These are phyloP conservation scores for Beris morrisii DNA, from an alignment of 2,888 invertebrate genomes.

Conservation along the genomic window DNA sequence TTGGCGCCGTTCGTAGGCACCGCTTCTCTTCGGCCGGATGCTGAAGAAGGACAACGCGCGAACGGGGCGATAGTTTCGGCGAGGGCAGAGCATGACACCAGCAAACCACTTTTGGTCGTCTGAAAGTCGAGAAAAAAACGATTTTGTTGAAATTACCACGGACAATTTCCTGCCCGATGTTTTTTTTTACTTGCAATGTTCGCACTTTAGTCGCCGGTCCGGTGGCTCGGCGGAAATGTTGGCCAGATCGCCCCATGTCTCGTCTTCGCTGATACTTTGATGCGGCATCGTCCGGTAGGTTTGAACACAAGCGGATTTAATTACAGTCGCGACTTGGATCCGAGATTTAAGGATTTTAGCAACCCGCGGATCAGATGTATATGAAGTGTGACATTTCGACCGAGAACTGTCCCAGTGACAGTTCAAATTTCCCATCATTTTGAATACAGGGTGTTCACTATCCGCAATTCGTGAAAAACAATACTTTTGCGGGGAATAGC, in stretches of 20 bases:
- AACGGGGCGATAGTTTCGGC: constrained; percentile 67
- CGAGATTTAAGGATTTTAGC: too few species aligned
- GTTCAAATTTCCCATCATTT: too few species aligned
- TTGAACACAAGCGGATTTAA: too few species aligned
- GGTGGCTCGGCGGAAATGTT: constrained; percentile 79
- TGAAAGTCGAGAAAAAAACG: constrained; percentile 52
- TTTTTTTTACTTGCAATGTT: constrained; percentile 69
- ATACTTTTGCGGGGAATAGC: too few species aligned
- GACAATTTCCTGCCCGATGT: neutral
- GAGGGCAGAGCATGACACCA: constrained; percentile 85
- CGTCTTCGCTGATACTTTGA: constrained; percentile 39
- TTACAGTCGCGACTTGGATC: too few species aligned
- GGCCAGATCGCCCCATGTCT: constrained; percentile 71
- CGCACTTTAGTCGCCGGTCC: constrained; percentile 67
- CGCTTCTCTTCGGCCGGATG: constrained; percentile 93
- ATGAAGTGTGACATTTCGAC: too few species aligned
- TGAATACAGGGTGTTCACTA: too few species aligned
- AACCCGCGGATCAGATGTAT: too few species aligned
- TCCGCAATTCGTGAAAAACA: too few species aligned
- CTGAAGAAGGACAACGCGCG: constrained; percentile 79
- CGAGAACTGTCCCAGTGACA: too few species aligned
- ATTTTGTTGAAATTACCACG: neutral
- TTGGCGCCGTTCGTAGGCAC: constrained; percentile 85
- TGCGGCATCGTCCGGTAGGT: neutral
- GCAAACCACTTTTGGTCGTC: constrained; percentile 83